phyloP scores from a whole-genome alignment of 2,797 vertebrate genomes.

The Geotrypetes seraphini region DNA sequence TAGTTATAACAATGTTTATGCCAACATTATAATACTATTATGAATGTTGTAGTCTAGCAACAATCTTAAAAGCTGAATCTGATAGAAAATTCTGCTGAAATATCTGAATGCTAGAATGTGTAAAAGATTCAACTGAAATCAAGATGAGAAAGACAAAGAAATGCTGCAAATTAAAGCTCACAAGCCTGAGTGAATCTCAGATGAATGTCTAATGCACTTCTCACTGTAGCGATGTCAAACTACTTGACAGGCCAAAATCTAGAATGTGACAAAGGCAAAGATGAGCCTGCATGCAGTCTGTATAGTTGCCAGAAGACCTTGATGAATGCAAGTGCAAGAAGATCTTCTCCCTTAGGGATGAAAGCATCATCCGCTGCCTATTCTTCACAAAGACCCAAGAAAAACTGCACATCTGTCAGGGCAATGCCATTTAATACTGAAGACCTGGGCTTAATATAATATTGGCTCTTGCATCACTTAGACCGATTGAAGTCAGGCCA shows the following conservation, averaged over 20 bases:
- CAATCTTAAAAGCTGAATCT: neutral
- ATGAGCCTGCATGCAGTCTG: slow-evolving; percentile 16
- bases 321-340: slow-evolving; percentile 44
- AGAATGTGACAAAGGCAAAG: slow-evolving; percentile 46
- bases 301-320: slow-evolving; percentile 24
- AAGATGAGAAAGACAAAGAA: no score
- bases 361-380: slow-evolving; percentile 28
- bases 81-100: neutral
- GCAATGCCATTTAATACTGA: slow-evolving; percentile 19
- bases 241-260: slow-evolving; percentile 43
- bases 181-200: slow-evolving; percentile 13
- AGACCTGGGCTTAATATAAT: slow-evolving; percentile 37
- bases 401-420: slow-evolving; percentile 44
- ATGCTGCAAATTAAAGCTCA: slow-evolving; percentile 13
- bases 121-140: neutral
- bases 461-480: slow-evolving; percentile 43
- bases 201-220: slow-evolving; percentile 17
- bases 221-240: slow-evolving; percentile 32
- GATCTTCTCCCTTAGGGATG: slow-evolving; percentile 38
- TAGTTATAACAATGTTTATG: neutral
- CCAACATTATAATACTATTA: neutral
- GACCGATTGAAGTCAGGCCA: slow-evolving; percentile 56
- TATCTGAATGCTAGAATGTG: neutral
- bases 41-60: no score
- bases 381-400: slow-evolving; percentile 34